Conservation (phyloP, 2,113 vertebrate species). For the Aegithalos caudatus region DNA sequence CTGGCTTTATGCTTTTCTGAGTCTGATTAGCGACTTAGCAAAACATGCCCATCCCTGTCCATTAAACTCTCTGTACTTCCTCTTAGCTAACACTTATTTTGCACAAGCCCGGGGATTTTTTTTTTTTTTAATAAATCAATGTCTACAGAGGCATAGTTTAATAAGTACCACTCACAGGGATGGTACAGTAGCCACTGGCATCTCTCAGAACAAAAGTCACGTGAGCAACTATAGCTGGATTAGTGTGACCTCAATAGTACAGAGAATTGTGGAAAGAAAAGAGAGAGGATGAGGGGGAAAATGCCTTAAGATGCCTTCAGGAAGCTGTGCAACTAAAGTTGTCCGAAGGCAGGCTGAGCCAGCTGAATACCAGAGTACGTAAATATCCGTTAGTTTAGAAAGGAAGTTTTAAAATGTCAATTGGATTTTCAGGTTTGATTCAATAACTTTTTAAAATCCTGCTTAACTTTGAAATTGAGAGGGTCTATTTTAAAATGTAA, state of each 20-base stretch:
- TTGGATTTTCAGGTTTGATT: neutral
- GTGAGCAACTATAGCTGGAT: neutral
- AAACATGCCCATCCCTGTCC: conserved; percentile 63
- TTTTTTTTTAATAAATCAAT: neutral
- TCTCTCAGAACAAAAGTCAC: conserved; percentile 8
- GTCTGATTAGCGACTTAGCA: conserved; percentile 46
- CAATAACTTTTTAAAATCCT: neutral
- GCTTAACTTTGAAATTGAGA: neutral
- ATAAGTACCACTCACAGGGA: neutral
- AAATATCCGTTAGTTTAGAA: neutral
- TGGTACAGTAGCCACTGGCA: neutral
- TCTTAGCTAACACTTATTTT: conserved; percentile 34
- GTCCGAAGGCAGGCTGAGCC: neutral
- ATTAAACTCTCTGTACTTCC: conserved; percentile 55
- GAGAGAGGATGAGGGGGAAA: neutral
- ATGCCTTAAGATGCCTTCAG: neutral
- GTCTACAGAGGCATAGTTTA: neutral
- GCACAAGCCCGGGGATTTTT: neutral
- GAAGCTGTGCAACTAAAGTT: neutral
- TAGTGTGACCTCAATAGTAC: conserved; percentile 14
- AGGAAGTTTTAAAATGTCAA: neutral
- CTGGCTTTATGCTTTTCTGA: conserved; percentile 58
- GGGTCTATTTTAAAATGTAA: neutral
- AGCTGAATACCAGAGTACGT: neutral
- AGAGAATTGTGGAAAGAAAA: conserved; percentile 10